Base-by-base conservation (phyloP, 2,888 invertebrate genomes). In the Dendrolimus pini region DNA sequence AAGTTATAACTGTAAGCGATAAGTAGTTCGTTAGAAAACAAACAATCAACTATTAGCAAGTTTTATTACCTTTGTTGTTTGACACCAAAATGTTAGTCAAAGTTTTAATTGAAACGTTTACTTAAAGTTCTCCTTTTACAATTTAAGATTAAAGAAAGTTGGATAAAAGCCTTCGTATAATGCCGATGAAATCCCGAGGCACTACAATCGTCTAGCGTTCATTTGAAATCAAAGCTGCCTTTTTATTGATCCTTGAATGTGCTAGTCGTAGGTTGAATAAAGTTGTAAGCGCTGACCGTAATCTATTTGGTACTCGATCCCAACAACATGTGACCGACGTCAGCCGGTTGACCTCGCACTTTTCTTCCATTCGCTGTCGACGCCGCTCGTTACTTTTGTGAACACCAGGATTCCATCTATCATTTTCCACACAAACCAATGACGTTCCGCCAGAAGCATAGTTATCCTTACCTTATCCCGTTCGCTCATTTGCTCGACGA, bases 271-370 rank as follows among this genome's bases (percentile, higher is more conserved):
- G 77, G 78, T 76, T 80, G 79, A 78, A 81, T 82, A 78, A 80
- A 81, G 77, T 80, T 76, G 75, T 80, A 79, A 78, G 75, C 77
- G 76, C 66, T 72, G 78, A 77, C 80, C 80, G 83, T 83, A 85
- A 84, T 82, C 82, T 80, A 78, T 80, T 73, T 77, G 72, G 72
- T 72, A 71, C 74, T 74, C 77, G 75, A 77, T 72, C 71, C 70
- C 71, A 74, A 72, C 75, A 80, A 77, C 80, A 78, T 77, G 77
- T 73, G 80, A 78, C 80, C 76, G 78, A 69, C 75, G 78, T 80
- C 75, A 75, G 73, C 71, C 77, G 78, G 77, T 75, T 78, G 83
- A 84, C 82, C 83, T 82, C 81, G 78, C 79, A 78, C 78, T 77
- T 83, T 78, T 80, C 78, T 78, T 74, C 72, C 71, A 78, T 79